Conservation (phyloP, 1,140 invertebrate species). For the Stegodyphus mimosarum region DNA sequence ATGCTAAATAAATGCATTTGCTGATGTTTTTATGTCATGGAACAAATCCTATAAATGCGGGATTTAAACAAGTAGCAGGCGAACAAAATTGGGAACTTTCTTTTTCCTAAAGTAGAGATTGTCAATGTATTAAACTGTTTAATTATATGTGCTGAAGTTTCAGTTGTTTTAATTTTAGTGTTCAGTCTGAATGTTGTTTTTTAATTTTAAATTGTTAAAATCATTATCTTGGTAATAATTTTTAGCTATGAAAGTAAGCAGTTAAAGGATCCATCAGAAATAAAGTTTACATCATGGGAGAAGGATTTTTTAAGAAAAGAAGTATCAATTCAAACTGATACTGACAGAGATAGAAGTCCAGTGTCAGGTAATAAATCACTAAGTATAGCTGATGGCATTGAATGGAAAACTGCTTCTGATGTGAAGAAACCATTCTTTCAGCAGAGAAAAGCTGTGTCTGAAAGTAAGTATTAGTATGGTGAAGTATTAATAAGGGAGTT, state of each 20-base stretch:
- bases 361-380: not conserved
- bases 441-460: not conserved
- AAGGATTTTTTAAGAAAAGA: conserved; percentile 30
- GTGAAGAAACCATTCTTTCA: not conserved
- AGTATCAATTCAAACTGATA: not conserved
- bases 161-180: too few relatives aligned
- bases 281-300: conserved; percentile 40
- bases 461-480: not conserved
- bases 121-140: too few relatives aligned
- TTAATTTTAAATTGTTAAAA: not conserved
- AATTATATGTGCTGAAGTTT: too few relatives aligned
- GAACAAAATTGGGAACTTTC: too few relatives aligned
- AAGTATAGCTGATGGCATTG: not conserved
- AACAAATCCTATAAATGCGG: too few relatives aligned
- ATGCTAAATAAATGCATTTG: too few relatives aligned
- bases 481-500: too few relatives aligned
- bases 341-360: not conserved
- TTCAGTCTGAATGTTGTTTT: not conserved
- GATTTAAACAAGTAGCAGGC: too few relatives aligned
- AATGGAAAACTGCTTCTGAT: conserved; percentile 13
- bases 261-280: not conserved
- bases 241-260: not conserved
- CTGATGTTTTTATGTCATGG: too few relatives aligned
- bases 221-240: not conserved
- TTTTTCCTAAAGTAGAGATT: too few relatives aligned